Evolutionary conservation across 2,113 vertebrate genomes (phyloP), one percentile per base, ranked within the genome.

Genomic region (Vanacampus margaritifer): DNA sequence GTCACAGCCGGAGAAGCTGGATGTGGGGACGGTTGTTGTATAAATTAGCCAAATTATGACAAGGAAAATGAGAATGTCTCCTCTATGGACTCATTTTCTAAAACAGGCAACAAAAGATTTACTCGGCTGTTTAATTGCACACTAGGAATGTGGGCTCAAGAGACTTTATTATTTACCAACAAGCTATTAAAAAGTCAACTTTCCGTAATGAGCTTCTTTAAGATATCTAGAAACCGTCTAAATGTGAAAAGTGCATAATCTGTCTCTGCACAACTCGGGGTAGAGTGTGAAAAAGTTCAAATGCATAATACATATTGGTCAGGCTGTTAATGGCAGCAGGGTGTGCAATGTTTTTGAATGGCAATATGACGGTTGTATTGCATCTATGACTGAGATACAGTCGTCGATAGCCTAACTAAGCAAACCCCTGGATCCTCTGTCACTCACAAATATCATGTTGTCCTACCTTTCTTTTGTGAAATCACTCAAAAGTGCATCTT

Each of bases 381-480:
- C 28, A 23, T 51, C 5, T 17, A 17, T 46, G 17, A 4, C 14
- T 17, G 17, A 19, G 45, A 48, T 69, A 67, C 28, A 35, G 21
- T 24, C 67, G 46, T 67, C 39, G 56, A n/a, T 28, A n/a, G 21
- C 65, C 71, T 62, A 57, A 77, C 64, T 51, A 61, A 24, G 16
- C 56, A 36, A 57, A 76, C 46, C 50, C 1, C 39, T 54, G 28
- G 28, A 11, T 54, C 51, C 12, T 0, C 46, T 26, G 60, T 65
- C 43, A 54, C 48, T 71, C 48, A 62, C 66, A 74, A 3, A 72
- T 63, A 28, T 21, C 24, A 51, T 64, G 67, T 60, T 74, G 46
- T 63, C 86, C 67, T 85, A 87, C 86, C 88, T 86, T 84, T 26
- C 82, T 85, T 85, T 86, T 23, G 43, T 62, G 75, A 69, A 75